These are phyloP conservation scores for Arctia plantaginis DNA, from an alignment of 2,888 invertebrate species.

Conservation along the genomic window DNA sequence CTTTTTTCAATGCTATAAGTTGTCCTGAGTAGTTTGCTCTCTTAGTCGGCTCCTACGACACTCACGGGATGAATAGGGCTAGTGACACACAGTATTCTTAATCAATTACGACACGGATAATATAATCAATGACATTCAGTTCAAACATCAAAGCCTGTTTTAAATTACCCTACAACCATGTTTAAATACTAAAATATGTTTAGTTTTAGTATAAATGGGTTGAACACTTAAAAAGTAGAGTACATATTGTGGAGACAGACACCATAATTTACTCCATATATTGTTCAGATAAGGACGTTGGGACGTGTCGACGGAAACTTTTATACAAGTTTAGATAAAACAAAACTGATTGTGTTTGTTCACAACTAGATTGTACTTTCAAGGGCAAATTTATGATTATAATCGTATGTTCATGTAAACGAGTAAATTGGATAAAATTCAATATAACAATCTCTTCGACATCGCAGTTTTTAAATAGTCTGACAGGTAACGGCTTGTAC, in stretches of 20 bases:
- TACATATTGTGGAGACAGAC: conserved; percentile 39
- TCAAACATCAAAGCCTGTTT: neutral
- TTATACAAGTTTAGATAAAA: conserved; percentile 52
- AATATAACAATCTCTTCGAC: neutral
- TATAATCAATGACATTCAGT: neutral
- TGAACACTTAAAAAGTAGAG: conserved; percentile 51
- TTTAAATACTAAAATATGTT: neutral
- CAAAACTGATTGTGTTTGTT: conserved; percentile 43
- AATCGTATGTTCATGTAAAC: neutral
- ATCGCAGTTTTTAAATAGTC: too few relatives aligned
- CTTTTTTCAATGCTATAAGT: too few relatives aligned
- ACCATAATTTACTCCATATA: conserved; percentile 63
- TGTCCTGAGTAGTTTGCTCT: too few relatives aligned
- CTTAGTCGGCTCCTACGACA: too few relatives aligned
- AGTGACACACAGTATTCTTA: too few relatives aligned
- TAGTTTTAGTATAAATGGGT: conserved; percentile 46
- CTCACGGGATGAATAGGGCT: too few relatives aligned
- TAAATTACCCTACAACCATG: neutral
- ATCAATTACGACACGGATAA: too few relatives aligned
- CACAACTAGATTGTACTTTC: conserved; percentile 19
- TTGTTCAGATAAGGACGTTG: conserved; percentile 59
- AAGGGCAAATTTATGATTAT: neutral
- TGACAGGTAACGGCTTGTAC: too few relatives aligned
- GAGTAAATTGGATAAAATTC: neutral
- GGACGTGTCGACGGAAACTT: conserved; percentile 23